Percentiles rank a stretch among this genome's conserved stretches.
Evolutionary conservation across 2,797 vertebrate species (phyloP).

Genomic region (Intellagama lesueurii): DNA sequence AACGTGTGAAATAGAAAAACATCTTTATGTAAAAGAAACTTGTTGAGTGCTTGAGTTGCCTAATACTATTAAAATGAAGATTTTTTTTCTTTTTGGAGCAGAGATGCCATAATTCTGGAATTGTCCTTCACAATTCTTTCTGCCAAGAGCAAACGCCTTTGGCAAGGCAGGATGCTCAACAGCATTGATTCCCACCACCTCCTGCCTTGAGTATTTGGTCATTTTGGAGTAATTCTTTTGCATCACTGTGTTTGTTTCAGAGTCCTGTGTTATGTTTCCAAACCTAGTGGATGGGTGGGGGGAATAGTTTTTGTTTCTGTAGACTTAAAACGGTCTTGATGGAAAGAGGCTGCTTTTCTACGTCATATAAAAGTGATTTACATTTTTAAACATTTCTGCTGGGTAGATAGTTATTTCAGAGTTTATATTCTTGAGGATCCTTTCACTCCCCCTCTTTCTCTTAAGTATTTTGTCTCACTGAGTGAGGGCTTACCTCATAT

Average conservation of each 20-base stretch:
- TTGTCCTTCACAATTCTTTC: too few relatives aligned
- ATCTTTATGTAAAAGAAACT: neutral
- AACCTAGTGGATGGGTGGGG: neutral
- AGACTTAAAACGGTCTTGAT: neutral
- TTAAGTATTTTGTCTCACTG: too few relatives aligned
- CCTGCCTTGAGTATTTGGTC: too few relatives aligned
- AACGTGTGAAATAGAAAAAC: slow-evolving; percentile 3
- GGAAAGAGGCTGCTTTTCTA: too few relatives aligned
- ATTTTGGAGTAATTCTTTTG: too few relatives aligned
- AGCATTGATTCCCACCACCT: too few relatives aligned
- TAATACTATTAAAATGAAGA: neutral
- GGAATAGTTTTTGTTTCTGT: neutral
- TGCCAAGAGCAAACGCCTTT: neutral
- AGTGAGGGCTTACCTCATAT: too few relatives aligned
- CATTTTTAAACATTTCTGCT: too few relatives aligned
- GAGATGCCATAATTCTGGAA: neutral
- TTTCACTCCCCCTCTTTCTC: too few relatives aligned
- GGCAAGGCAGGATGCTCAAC: neutral
- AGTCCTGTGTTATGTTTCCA: neutral
- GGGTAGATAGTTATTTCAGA: too few relatives aligned
- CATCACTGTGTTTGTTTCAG: neutral
- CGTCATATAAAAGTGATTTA: too few relatives aligned
- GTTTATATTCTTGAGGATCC: too few relatives aligned
- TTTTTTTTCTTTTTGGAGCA: neutral
- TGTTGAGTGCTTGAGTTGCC: neutral